Percentiles rank a stretch among this genome's conserved stretches.
These are phyloP conservation scores for Osmerus eperlanus DNA, from an alignment of 2,113 vertebrate species.

Conservation along the genomic window DNA sequence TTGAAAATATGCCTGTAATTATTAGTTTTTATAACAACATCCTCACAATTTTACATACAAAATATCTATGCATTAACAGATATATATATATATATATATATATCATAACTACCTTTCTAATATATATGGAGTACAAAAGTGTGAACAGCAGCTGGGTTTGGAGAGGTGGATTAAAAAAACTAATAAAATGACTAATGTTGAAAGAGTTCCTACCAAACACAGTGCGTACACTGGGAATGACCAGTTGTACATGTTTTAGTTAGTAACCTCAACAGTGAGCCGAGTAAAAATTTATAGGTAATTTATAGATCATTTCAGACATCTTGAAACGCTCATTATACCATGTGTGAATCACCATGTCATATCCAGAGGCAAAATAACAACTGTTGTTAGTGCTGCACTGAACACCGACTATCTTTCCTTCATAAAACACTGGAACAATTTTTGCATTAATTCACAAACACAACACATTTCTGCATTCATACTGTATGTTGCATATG, in stretches of 20 bases:
- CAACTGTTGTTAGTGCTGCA: neutral
- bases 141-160: constrained; percentile 21
- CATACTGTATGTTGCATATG: no score
- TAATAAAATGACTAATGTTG: neutral
- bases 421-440: no score
- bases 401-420: no score
- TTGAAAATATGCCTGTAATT: neutral
- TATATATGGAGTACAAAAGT: constrained; percentile 22
- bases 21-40: neutral
- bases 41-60: neutral
- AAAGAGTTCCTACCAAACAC: no score
- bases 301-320: neutral
- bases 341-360: constrained; percentile 15
- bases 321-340: constrained; percentile 13
- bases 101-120: constrained; percentile 10
- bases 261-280: no score
- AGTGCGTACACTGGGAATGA: no score
- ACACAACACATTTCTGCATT: no score
- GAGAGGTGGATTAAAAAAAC: constrained; percentile 11
- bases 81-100: constrained; percentile 17
- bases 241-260: no score
- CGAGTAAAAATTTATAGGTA: neutral
- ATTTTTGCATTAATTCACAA: no score
- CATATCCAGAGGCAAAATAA: constrained; percentile 11
- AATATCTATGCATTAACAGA: constrained; percentile 11